These are phyloP conservation scores for Acrossocheilus wenchowensis DNA, from an alignment of 2,797 vertebrate species.

Conservation along the genomic window DNA sequence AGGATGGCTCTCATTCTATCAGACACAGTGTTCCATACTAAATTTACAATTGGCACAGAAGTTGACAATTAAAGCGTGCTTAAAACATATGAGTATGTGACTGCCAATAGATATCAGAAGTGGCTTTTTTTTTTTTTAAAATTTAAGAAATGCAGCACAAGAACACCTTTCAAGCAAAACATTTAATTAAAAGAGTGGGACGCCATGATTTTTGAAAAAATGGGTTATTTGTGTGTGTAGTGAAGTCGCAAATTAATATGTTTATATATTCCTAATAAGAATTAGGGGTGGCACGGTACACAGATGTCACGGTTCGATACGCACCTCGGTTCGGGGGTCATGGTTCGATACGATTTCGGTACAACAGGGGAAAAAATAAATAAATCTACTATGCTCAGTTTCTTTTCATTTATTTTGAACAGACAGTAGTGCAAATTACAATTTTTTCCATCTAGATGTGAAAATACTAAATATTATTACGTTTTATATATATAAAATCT, in stretches of 20 bases:
- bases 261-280: neutral
- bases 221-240: neutral
- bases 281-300: too few species aligned
- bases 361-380: too few species aligned
- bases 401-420: too few species aligned
- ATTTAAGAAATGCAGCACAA: neutral
- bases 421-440: too few species aligned
- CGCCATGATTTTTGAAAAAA: neutral
- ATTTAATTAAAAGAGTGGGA: neutral
- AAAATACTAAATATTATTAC: too few species aligned
- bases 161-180: neutral
- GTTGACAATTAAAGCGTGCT: neutral
- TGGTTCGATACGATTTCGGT: too few species aligned
- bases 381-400: too few species aligned
- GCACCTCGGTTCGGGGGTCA: too few species aligned
- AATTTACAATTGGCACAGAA: neutral
- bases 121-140: neutral
- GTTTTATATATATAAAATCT: too few species aligned
- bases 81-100: neutral
- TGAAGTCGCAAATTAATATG: neutral
- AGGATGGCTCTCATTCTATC: neutral
- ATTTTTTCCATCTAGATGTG: too few species aligned
- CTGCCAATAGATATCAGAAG: neutral
- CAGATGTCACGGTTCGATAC: too few species aligned
- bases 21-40: constrained; percentile 1